Conservation (phyloP, 2,797 vertebrate genomes). For the Siniperca scherzeri region DNA sequence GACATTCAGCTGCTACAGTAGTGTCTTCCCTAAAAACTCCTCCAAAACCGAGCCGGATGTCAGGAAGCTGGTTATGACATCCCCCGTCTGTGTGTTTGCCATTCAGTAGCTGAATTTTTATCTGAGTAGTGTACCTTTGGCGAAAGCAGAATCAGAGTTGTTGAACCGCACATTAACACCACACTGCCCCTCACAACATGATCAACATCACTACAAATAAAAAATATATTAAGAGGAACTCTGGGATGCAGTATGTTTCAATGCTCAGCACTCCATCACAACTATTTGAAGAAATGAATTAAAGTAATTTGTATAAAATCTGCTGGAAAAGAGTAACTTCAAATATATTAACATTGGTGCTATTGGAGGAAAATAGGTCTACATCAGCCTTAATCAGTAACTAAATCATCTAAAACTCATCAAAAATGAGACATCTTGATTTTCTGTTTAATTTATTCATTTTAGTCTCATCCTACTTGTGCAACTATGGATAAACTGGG, state of each 20-base stretch:
- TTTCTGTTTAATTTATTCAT: slow-evolving; percentile 71
- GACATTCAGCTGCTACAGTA: slow-evolving; percentile 79
- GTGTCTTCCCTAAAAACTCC: slow-evolving; percentile 36
- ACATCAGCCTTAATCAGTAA: slow-evolving; percentile 65
- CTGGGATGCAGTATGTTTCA: slow-evolving; percentile 54
- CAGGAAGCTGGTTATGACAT: slow-evolving; percentile 56
- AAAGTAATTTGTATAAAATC: slow-evolving; percentile 65
- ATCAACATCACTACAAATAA: slow-evolving; percentile 58
- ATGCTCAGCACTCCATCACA: slow-evolving; percentile 49
- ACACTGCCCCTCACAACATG: slow-evolving; percentile 35
- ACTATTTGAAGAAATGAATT: slow-evolving; percentile 52
- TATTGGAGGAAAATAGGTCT: slow-evolving; percentile 28
- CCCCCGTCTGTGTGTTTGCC: slow-evolving; percentile 41
- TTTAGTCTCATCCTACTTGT: slow-evolving; percentile 80
- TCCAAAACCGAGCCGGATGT: slow-evolving; percentile 36
- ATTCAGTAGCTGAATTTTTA: slow-evolving; percentile 65
- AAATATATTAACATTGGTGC: slow-evolving; percentile 68
- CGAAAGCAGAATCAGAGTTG: slow-evolving; percentile 72
- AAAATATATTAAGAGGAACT: slow-evolving; percentile 71
- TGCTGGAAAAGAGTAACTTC: slow-evolving; percentile 49
- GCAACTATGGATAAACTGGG: slow-evolving; percentile 83
- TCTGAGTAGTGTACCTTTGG: slow-evolving; percentile 82
- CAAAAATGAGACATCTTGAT: slow-evolving; percentile 62
- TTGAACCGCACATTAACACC: slow-evolving; percentile 58
- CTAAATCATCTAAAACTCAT: slow-evolving; percentile 68